These are phyloP conservation scores for Acipenser ruthenus DNA, from an alignment of 2,797 vertebrate species.

Conservation along the genomic window DNA sequence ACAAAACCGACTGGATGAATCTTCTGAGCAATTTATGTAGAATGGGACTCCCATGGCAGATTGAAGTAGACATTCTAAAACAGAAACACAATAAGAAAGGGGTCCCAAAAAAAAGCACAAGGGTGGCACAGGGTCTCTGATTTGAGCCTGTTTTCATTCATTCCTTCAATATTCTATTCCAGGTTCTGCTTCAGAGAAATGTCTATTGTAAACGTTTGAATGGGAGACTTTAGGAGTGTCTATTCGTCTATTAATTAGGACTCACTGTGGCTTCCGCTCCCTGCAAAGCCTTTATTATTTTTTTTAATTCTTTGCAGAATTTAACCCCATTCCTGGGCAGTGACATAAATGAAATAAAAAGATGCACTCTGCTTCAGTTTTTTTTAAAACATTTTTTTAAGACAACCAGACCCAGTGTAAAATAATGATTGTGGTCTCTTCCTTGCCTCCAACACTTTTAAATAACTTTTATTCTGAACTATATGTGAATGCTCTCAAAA, in stretches of 20 bases:
- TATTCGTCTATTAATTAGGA: constrained; percentile 70
- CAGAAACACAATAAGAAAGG: constrained; percentile 36
- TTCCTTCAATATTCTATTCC: constrained; percentile 55
- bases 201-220: constrained; percentile 69
- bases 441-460: background rate
- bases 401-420: background rate
- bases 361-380: constrained; percentile 22
- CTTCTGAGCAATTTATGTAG: constrained; percentile 40
- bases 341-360: constrained; percentile 47
- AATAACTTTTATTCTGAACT: background rate
- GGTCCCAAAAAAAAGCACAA: constrained; percentile 24
- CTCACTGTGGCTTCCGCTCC: constrained; percentile 54
- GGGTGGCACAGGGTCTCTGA: constrained; percentile 49
- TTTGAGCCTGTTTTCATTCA: constrained; percentile 60
- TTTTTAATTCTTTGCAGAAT: constrained; percentile 53
- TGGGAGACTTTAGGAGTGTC: constrained; percentile 52
- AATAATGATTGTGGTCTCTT: background rate
- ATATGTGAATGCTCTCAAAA: constrained; percentile 23
- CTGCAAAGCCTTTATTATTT: constrained; percentile 51
- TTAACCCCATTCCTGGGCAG: constrained; percentile 48
- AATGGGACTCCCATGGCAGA: constrained; percentile 41
- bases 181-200: constrained; percentile 67
- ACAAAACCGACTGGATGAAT: constrained; percentile 36
- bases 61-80: constrained; percentile 47
- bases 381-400: background rate